Base-by-base conservation (phyloP, 2,888 invertebrate genomes). In the Andrena trimmerana region DNA sequence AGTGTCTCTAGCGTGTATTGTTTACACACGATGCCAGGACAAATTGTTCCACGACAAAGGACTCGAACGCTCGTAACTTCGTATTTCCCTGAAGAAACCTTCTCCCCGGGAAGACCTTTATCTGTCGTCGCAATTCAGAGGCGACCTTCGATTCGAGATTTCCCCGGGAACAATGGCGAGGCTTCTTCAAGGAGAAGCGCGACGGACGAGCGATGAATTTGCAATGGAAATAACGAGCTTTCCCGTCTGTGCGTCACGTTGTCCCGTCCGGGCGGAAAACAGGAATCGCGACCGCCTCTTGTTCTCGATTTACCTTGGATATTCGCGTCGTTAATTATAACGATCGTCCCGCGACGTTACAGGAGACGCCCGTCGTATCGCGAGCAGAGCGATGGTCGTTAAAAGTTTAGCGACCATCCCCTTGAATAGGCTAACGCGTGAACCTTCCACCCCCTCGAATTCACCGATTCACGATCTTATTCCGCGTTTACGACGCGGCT, bases 261-360 rank as follows among this genome's bases (percentile, higher is more conserved):
- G 66, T 79, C 83, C 75, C 48, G 27, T 0, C 50, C 20, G 16
- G 62, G 1, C 33, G 27, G 54, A 54, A 63, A 67, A 71, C 52
- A 68, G 65, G 33, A 71, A 78, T 59, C 13, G 33, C 27, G 67
- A 63, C 54, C 48, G 50, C 54, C 60, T 29, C 54, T 71, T 42
- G 65, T 59, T 50, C 50, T 24, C 67, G 33, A 24, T 48, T 63
- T 31, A n/a, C 16, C 29, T 50, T 29, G 71, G 60, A 67, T 57
- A 59, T 78, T 62, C 68, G 48, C n/a, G 48, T 83, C 76, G 73
- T 84, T 83, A 83, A 83, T 83, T 77, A 57, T 67, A 59, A 84
- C 70, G 75, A 79, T 79, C 83, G 78, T 79, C 73, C 33, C 10
- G 57, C 57, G 73, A 84, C 16, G 78, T 82, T 83, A 52, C 72